Conservation (phyloP, 2,888 invertebrate genomes). For the Caenorhabditis uteleia region DNA sequence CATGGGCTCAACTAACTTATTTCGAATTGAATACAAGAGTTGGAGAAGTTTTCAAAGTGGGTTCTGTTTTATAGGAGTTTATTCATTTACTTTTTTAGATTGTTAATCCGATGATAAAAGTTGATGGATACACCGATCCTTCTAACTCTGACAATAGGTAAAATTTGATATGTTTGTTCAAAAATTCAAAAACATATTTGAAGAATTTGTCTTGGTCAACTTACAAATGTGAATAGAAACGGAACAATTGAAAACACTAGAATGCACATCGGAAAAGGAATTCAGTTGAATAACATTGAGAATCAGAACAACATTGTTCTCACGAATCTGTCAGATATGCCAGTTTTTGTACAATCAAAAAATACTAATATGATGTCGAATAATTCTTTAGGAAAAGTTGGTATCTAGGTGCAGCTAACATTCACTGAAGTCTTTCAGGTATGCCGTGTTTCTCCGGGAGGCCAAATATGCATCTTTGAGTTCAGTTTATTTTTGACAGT, state of each 20-base stretch:
- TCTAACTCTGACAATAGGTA: constrained; percentile 80
- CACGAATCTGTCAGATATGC: constrained; percentile 69
- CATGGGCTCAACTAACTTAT: constrained; percentile 97
- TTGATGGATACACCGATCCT: constrained; percentile 98
- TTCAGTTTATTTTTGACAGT: constrained; percentile 29
- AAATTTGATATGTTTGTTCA: neutral
- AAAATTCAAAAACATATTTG: constrained; percentile 72
- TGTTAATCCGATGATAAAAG: constrained; percentile 77
- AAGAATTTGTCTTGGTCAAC: constrained; percentile 93
- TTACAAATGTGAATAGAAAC: constrained; percentile 97
- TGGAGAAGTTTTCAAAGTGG: constrained; percentile 83
- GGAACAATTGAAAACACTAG: constrained; percentile 98
- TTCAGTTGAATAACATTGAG: constrained; percentile 20
- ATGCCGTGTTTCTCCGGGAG: constrained; percentile 25
- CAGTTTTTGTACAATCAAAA: constrained; percentile 83
- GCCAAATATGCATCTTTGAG: constrained; percentile 19
- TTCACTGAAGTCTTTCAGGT: too few species aligned
- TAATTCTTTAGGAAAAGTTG: constrained; percentile 20
- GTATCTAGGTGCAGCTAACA: too few species aligned
- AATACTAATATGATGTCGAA: constrained; percentile 48
- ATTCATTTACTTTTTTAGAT: constrained; percentile 60
- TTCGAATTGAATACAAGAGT: constrained; percentile 97
- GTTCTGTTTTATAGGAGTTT: neutral
- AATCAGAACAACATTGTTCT: too few species aligned
- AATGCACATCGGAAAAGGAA: constrained; percentile 93